Conservation (phyloP, 2,113 vertebrate genomes). For the Clarias gariepinus region DNA sequence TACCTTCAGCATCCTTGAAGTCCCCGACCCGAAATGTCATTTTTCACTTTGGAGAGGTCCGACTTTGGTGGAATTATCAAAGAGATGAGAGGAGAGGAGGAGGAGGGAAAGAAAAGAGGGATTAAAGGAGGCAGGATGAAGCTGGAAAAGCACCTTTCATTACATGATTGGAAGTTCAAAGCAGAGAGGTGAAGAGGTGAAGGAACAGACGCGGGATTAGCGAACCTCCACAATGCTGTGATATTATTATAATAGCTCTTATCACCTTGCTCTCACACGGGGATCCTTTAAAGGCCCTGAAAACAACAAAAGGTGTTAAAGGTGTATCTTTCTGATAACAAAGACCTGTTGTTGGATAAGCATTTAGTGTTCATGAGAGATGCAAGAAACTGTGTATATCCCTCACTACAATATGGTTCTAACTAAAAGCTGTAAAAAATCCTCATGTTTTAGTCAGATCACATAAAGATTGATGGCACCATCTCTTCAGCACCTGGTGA, state of each 20-base stretch:
- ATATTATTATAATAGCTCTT: not conserved
- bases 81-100: constrained; percentile 44
- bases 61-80: constrained; percentile 65
- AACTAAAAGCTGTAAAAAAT: not conserved
- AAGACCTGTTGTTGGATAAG: not conserved
- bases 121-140: constrained; percentile 12
- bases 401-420: not conserved
- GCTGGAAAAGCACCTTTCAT: constrained; percentile 48
- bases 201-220: constrained; percentile 15
- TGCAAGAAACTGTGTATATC: not conserved
- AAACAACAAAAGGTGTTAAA: not conserved
- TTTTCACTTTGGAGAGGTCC: constrained; percentile 71
- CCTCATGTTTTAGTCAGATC: not conserved
- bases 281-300: not conserved
- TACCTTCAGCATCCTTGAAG: constrained; percentile 77
- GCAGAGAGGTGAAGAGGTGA: constrained; percentile 38
- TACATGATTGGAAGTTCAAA: constrained; percentile 50
- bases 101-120: constrained; percentile 13
- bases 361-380: not conserved
- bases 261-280: not conserved
- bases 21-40: constrained; percentile 75
- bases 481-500: not conserved
- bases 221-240: not conserved
- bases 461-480: not conserved
- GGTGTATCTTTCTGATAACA: not conserved